Evolutionary conservation across 2,888 invertebrate genomes (phyloP), one percentile per base, ranked within the genome.

Genomic region (Aporophyla nigra): DNA sequence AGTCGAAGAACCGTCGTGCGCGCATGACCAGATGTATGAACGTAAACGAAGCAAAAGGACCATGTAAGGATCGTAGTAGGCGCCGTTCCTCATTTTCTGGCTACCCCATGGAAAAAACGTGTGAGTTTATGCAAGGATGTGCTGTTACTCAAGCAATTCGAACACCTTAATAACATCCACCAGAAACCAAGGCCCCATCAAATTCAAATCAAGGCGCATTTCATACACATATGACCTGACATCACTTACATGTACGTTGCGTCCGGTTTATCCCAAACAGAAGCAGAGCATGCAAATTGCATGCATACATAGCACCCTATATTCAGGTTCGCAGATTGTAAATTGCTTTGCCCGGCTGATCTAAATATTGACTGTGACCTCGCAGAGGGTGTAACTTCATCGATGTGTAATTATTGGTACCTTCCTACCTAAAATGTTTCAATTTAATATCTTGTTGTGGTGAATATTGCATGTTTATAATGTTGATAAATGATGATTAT

Each of bases 211-310:
- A 83, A 82, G 74, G 66, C 79, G 10, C 43, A 46, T 46, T 10
- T 46, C 43, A 54, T 77, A 80, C 76, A 83, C 82, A 85, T 85
- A 90, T 86, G 87, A 86, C 87, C 82, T 78, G 74, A 82, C 87
- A 85, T 84, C 85, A 81, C 86, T 87, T 89, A 85, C 86, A 87
- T 86, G 87, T 86, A 87, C 82, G 85, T 66, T 85, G 73, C 73
- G 82, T 59, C 49, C 71, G 82, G 87, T 84, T 86, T 82, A 83
- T 74, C 66, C 85, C 79, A 82, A 87, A 90, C 87, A 87, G 90
- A 87, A 85, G 88, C 88, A 85, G 86, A 78, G 74, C 88, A 92
- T 91, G 91, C 92, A 92, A 92, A 92, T 92, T 90, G 90, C 89
- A 90, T 88, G 89, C 90, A 90, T 90, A 90, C 88, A 89, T 88